These are phyloP conservation scores for Dione vanillae DNA, from an alignment of 2,888 invertebrate genomes.

Conservation along the genomic window DNA sequence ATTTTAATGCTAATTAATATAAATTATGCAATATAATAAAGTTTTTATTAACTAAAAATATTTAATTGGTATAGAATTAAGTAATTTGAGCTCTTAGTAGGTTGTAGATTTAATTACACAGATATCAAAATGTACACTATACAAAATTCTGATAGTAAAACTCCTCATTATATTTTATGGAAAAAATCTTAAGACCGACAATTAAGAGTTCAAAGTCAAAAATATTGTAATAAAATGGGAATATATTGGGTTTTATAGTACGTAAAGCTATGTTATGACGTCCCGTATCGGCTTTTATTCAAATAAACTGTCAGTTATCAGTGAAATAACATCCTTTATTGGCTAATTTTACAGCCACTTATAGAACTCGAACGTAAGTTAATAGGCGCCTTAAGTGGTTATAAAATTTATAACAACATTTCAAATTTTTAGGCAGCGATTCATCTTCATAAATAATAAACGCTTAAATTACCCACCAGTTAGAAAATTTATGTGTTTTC, in stretches of 20 bases:
- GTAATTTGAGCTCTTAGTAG: neutral
- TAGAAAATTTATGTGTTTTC: constrained; percentile 35
- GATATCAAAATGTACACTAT: neutral
- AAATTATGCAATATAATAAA: no score
- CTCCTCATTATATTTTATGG: constrained; percentile 11
- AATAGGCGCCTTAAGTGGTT: constrained; percentile 46
- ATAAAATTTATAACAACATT: constrained; percentile 46
- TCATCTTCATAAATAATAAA: constrained; percentile 44
- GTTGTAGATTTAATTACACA: neutral
- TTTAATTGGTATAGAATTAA: neutral
- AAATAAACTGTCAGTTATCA: constrained; percentile 44
- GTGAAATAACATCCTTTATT: constrained; percentile 49
- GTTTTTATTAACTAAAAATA: neutral
- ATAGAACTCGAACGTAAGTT: constrained; percentile 46
- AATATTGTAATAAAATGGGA: constrained; percentile 14
- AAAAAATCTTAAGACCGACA: neutral
- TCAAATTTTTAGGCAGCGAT: constrained; percentile 44
- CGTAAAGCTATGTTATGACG: constrained; percentile 39
- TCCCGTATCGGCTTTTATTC: constrained; percentile 38
- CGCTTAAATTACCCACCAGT: constrained; percentile 26
- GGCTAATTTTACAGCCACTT: constrained; percentile 53
- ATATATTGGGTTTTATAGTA: constrained; percentile 30
- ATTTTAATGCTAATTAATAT: no score
- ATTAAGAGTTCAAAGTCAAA: constrained; percentile 12
- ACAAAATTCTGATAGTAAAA: constrained; percentile 9